These are phyloP conservation scores for Sus cebifrons DNA, from an alignment of 2,797 vertebrate genomes.

Conservation along the genomic window DNA sequence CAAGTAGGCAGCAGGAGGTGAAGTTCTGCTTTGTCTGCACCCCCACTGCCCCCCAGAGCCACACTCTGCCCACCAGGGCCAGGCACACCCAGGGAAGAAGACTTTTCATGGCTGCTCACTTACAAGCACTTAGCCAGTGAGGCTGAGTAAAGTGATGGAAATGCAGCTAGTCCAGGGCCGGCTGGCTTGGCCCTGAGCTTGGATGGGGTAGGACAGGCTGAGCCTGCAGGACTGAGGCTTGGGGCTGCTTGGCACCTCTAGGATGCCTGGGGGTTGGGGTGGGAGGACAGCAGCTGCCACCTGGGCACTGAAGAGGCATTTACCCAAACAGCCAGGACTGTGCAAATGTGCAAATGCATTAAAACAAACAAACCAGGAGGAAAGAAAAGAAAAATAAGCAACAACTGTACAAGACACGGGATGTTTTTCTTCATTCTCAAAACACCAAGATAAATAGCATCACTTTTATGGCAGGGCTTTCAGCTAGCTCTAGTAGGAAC, in stretches of 20 bases:
- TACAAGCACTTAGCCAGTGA: background rate
- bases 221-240: no score
- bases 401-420: background rate
- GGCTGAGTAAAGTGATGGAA: background rate
- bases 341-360: slow-evolving; percentile 20
- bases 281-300: slow-evolving; percentile 14
- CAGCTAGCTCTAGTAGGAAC: background rate
- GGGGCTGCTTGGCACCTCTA: background rate
- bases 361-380: slow-evolving; percentile 54
- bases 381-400: slow-evolving; percentile 62
- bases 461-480: background rate
- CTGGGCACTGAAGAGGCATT: background rate
- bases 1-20: background rate
- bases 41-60: background rate
- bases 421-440: slow-evolving; percentile 55
- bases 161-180: background rate
- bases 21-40: background rate
- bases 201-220: background rate
- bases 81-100: background rate
- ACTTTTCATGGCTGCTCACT: background rate
- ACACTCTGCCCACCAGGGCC: background rate
- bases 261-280: background rate
- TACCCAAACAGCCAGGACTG: slow-evolving; percentile 51
- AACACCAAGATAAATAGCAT: slow-evolving; percentile 50
- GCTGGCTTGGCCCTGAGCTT: background rate